Evolutionary conservation across 1,140 invertebrate species (phyloP), one percentile per base, ranked within the genome.

Genomic region (Cydia amplana): DNA sequence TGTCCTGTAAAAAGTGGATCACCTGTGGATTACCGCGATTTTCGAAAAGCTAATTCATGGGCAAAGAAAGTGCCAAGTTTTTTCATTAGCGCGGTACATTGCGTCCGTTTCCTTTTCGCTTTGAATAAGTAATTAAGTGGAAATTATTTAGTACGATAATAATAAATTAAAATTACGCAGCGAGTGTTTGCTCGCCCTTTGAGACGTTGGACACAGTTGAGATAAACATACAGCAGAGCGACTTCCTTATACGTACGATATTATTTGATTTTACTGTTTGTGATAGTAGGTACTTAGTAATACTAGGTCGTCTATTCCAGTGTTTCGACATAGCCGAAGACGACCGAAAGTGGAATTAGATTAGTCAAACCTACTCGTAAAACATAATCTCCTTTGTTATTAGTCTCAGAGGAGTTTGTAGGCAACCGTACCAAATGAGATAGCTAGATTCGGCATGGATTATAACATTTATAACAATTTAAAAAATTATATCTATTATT

Each of bases 141-240:
- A 36, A 70, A 70, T 70, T 70, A 70, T 70, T 70, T 70, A 40
- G 65, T 70, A 36, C 65, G 32, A 70, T 70, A 70, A 70, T 70
- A 70, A 70, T 70, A 70, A 70, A 70, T 70, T 70, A 70, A 70
- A 70, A 70, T 70, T 70, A 70, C 65, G 20, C 65, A 70, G 28
- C 65, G 65, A 70, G 65, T 36, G 65, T 70, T 70, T 32, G 65
- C 65, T 36, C 65, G 28, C 65, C 65, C 25, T 70, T 70, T 70
- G 65, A 70, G 65, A 70, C 65, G 2, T 70, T 70, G 65, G 32
- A 40, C 65, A 9, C 16, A 70, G 65, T 70, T 70, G 16, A 18
- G n/a, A 16, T 2, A 5, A 36, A 18, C 25, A 16, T 40, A 70
- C 65, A 70, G 65, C 65, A 40, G 65, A 20, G 0, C 64, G 1